Conservation (phyloP, 2,113 vertebrate genomes). For the Thalassoma bifasciatum region DNA sequence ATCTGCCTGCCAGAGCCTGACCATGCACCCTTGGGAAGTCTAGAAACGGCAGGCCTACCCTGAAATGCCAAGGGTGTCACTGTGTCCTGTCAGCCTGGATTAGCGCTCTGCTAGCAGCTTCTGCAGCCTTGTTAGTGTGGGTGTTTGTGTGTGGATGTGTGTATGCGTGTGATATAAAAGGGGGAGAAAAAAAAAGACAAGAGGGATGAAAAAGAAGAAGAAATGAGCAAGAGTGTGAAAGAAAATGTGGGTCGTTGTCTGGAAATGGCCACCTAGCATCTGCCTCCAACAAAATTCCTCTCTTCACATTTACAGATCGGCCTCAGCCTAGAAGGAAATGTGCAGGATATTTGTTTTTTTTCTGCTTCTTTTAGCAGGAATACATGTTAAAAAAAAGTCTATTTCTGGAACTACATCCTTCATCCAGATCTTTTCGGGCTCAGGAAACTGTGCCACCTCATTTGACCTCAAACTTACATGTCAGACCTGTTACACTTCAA, state of each 20-base stretch:
- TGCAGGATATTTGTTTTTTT: background rate
- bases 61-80: conserved; percentile 82
- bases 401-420: background rate
- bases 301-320: conserved; percentile 47
- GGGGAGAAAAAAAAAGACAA: conserved; percentile 14
- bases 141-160: conserved; percentile 39
- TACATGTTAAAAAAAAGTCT: conserved; percentile 7
- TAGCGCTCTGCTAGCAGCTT: conserved; percentile 68
- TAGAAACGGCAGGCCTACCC: conserved; percentile 71
- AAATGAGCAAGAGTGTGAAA: conserved; percentile 39
- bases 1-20: conserved; percentile 65
- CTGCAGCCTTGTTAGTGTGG: conserved; percentile 64
- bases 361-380: conserved; percentile 1
- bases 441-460: background rate
- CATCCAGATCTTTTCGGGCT: conserved; percentile 4
- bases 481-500: background rate
- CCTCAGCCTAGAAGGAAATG: background rate
- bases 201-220: conserved; percentile 17
- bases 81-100: conserved; percentile 80
- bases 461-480: background rate
- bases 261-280: conserved; percentile 41
- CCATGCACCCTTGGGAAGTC: conserved; percentile 67
- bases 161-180: conserved; percentile 38
- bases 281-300: conserved; percentile 27
- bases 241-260: conserved; percentile 42